A percentile compares a stretch with the other conserved stretches of the same genome.
Conservation (phyloP, 1,140 invertebrate species). For the Sitobion miscanthi region DNA sequence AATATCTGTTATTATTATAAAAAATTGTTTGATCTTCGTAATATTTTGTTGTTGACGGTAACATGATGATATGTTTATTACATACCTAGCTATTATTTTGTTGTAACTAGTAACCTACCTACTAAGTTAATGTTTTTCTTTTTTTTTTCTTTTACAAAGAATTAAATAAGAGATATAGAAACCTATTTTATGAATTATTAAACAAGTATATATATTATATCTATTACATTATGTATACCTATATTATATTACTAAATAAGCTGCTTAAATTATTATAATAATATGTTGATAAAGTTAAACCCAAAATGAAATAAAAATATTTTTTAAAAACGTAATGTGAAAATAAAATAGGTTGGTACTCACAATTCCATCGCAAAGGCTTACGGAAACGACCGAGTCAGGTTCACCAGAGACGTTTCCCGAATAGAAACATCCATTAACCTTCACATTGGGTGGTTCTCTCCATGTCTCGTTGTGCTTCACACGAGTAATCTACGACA, state of each 20-base stretch:
- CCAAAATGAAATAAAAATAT: neutral
- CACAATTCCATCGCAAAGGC: constrained; percentile 80
- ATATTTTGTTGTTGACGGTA: neutral
- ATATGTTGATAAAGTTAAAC: neutral
- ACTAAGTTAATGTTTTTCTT: neutral
- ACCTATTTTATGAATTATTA: too few species aligned
- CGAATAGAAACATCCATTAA: constrained; percentile 73
- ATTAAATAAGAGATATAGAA: neutral
- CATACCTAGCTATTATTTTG: neutral
- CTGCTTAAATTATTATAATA: neutral
- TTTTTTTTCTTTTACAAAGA: neutral
- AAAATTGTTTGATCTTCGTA: neutral
- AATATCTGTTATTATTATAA: neutral
- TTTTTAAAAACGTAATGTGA: neutral
- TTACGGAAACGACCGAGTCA: constrained; percentile 72
- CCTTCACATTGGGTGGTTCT: constrained; percentile 62
- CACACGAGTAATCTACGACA: constrained; percentile 67
- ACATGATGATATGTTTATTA: neutral
- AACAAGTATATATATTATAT: neutral
- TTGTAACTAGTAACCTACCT: neutral
- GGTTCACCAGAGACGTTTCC: constrained; percentile 73
- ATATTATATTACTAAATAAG: neutral
- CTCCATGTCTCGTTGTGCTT: constrained; percentile 63
- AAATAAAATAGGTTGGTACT: constrained; percentile 63
- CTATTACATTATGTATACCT: too few species aligned